Evolutionary conservation across 1,140 invertebrate species (phyloP).

Genomic region (Brachionus rotundiformis): DNA sequence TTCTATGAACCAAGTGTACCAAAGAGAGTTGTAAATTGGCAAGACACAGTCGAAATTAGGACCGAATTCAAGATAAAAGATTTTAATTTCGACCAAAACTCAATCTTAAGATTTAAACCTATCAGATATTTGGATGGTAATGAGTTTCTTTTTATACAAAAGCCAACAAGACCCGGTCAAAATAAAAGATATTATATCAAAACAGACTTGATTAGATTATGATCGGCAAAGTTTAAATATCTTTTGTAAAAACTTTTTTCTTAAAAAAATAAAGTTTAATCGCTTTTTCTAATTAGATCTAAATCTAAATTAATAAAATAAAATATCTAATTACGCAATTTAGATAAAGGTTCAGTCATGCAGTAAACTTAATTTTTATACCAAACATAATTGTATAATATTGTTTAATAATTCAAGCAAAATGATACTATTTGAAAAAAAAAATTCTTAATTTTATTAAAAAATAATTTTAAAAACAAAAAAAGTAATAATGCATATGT

Average conservation of each 20-base stretch:
- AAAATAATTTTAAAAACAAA: too few relatives aligned
- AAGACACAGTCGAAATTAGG: not conserved
- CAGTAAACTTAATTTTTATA: too few relatives aligned
- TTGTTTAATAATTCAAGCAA: too few relatives aligned
- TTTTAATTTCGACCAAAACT: not conserved
- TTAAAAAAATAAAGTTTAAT: too few relatives aligned
- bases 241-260: not conserved
- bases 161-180: not conserved
- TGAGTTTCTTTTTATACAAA: not conserved
- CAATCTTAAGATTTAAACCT: not conserved
- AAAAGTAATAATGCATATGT: too few relatives aligned
- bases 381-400: too few relatives aligned
- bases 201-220: not conserved
- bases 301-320: too few relatives aligned
- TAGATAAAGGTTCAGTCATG: too few relatives aligned
- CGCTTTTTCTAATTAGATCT: too few relatives aligned
- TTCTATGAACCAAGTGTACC: not conserved
- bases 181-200: not conserved
- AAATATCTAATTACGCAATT: too few relatives aligned
- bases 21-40: not conserved
- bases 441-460: too few relatives aligned
- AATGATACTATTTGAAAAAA: too few relatives aligned
- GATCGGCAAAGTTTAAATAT: not conserved
- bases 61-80: not conserved
- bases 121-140: not conserved